These are phyloP conservation scores for Halesus radiatus DNA, from an alignment of 1,140 invertebrate genomes.

Conservation along the genomic window DNA sequence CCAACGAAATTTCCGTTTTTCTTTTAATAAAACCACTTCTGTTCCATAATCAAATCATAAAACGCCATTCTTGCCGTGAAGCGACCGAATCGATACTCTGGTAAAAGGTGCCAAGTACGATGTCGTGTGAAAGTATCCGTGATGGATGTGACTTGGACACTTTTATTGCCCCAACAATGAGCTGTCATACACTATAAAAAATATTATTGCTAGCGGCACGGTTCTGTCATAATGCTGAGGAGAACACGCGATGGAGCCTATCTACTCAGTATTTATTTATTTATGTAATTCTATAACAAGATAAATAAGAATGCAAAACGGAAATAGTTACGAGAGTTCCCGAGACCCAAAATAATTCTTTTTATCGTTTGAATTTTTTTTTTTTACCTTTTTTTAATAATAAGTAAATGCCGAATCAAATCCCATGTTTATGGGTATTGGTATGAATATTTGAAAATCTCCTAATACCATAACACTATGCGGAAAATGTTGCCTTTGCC, in stretches of 20 bases:
- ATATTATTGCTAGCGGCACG: not conserved
- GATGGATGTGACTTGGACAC: constrained; percentile 31
- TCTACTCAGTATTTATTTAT: not conserved
- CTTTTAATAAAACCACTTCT: too few species aligned
- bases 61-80: not conserved
- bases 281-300: not conserved
- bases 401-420: too few species aligned
- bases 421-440: too few species aligned
- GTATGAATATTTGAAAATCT: too few species aligned
- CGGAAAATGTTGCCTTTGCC: too few species aligned
- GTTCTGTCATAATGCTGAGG: not conserved
- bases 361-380: too few species aligned
- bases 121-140: constrained; percentile 11
- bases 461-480: too few species aligned
- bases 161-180: constrained; percentile 34
- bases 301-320: too few species aligned
- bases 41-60: not conserved
- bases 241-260: not conserved
- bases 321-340: too few species aligned
- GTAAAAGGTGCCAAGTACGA: constrained; percentile 30
- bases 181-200: constrained; percentile 34
- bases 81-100: constrained; percentile 6
- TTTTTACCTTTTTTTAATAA: too few species aligned
- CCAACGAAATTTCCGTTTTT: too few species aligned
- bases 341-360: too few species aligned